Evolutionary conservation across 2,797 vertebrate genomes (phyloP), one percentile per base, ranked within the genome.

Genomic region (Phrynocephalus forsythii): DNA sequence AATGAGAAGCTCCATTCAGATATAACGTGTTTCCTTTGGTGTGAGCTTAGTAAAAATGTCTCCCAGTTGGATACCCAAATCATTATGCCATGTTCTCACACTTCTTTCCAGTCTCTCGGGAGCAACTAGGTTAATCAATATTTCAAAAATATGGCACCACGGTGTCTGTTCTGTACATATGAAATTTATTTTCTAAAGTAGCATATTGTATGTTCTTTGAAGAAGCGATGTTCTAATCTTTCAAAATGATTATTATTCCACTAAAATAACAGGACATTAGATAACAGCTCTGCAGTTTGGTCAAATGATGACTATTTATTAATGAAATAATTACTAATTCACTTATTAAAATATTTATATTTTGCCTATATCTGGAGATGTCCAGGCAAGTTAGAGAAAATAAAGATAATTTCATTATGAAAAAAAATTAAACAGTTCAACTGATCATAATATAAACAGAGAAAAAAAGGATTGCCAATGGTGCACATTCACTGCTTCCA

Each of bases 81-180:
- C 16, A 24, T 88, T 86, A 80, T 69, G 81, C 72, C 88, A 82
- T 75, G 71, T 88, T 88, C 60, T 88, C 24, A 30, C 83, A 81
- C n/a, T 68, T 67, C 28, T 67, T 88, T 81, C 63, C 44, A 80
- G 38, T 68, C 71, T 85, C 72, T 68, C 71, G 68, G 71, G 90
- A 77, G 48, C 60, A 75, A 67, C 60, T 84, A 88, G 84, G 86
- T 15, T 84, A 91, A 85, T 44, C 82, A 33, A 11, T 85, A 76
- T 88, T 3, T 87, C 67, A 89, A 87, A 89, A 85, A 91, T 87
- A 89, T 83, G 28, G 84, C 93, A 85, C 71, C 68, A 24, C 38
- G 63, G 20, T 68, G 83, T 76, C 63, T 79, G 33, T 76, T 69
- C 71, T 52, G 9, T 73, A 71, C 50, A 87, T 73, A 26, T 89